Evolutionary conservation across 2,888 invertebrate genomes (phyloP), one percentile per base, ranked within the genome.

Genomic region (Agriopis aurantiaria): DNA sequence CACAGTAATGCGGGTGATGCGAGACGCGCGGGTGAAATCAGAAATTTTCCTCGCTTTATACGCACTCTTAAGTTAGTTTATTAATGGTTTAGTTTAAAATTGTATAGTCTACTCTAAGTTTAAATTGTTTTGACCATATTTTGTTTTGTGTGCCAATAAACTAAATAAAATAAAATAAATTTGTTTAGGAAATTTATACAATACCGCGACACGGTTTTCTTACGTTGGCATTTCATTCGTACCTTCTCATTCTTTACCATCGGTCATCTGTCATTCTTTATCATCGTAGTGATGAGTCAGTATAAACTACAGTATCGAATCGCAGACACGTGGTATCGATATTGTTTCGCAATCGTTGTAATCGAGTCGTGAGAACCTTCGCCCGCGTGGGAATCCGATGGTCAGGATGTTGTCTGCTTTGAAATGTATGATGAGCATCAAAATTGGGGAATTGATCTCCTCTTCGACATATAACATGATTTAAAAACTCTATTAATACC

Each of bases 351-450:
- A 68, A 72, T 67, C 48, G 61, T 56, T 58, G 67, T 65, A 70
- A 61, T 69, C 57, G 71, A 73, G 66, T 75, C 75, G 75, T 75
- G 75, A 71, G 64, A 71, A 68, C 75, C 75, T 75, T 75, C 66
- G 62, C n/a, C 63, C 57, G 69, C 75, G 75, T 75, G 75, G 75
- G 73, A 75, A 75, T 68, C 51, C 65, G 43, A 17, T 48, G 65
- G 65, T 51, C 65, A 63, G 74, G 69, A 74, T 59, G 49, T 43
- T 59, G 57, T 57, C 55, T 53, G 51, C 11, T 61, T 43, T 33
- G 41, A 23, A 52, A 51, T 57, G 12, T 52, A 12, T 53, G 46
- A 41, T 57, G 49, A 51, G 11, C 45, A 10, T 23, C 56, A 46
- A 48, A 64, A 65, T 45, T 56, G 56, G 5, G 9, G 56, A 41